Conservation (phyloP, 2,888 invertebrate species). For the Spisula solida region DNA sequence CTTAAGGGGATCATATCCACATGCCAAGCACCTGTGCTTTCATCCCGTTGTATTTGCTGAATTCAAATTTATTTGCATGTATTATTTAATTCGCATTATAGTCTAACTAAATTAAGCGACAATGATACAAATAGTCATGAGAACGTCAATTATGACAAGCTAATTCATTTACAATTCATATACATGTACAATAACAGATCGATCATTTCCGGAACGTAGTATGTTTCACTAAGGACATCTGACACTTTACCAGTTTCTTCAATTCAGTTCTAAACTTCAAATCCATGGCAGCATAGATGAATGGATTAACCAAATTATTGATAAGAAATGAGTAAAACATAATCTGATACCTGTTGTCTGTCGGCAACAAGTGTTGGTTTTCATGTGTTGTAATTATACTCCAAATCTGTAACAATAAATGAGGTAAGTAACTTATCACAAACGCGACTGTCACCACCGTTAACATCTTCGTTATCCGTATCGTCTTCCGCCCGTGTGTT, state of each 20-base stretch:
- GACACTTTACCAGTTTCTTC: slow-evolving; percentile 49
- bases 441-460: slow-evolving; percentile 63
- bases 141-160: no score
- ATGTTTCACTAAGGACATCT: slow-evolving; percentile 23
- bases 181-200: background rate
- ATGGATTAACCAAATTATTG: slow-evolving; percentile 68
- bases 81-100: no score
- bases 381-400: slow-evolving; percentile 32
- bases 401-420: slow-evolving; percentile 62
- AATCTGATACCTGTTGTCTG: slow-evolving; percentile 64
- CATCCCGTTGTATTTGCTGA: no score
- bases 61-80: no score
- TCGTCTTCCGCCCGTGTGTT: slow-evolving; percentile 57
- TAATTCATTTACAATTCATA: background rate
- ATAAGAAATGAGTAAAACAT: slow-evolving; percentile 69
- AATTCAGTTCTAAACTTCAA: slow-evolving; percentile 61
- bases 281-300: slow-evolving; percentile 70
- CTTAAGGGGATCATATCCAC: no score
- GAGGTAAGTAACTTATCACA: slow-evolving; percentile 64
- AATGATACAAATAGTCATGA: no score
- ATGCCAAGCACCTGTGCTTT: no score
- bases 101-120: no score
- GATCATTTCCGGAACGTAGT: background rate
- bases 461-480: slow-evolving; percentile 69
- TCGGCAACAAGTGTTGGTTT: slow-evolving; percentile 46